Base-by-base conservation (phyloP, 2,888 invertebrate species). In the Nomada flava region DNA sequence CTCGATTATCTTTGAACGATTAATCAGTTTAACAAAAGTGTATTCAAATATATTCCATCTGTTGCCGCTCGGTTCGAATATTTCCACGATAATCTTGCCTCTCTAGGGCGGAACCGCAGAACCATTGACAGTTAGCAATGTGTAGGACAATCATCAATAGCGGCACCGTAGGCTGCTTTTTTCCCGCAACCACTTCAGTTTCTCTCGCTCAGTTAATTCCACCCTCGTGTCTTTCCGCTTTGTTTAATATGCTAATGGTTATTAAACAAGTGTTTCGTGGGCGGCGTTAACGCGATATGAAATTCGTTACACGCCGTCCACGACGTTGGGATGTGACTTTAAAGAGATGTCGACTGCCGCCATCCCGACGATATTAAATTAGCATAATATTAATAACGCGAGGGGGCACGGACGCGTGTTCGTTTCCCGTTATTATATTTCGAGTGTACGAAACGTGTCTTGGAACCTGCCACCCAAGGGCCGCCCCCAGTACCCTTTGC, bases 221-320 rank as follows among this genome's bases (percentile, higher is more conserved):
- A 2, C 18, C 20, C 26, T 15, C 23, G 29, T 59, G 52, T 69
- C 72, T 72, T 73, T 53, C 55, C 81, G 87, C 81, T 89, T 89
- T 88, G 89, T 91, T 91, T 86, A 84, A 87, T 88, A 90, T 88
- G 90, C 89, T 88, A 88, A 90, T 89, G 85, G 76, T 79, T 86
- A 85, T 88, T 88, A 89, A 91, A 90, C 90, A 86, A 90, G 88
- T 89, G 87, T 91, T 85, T 86, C 73, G 81, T 74, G 68, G 80
- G 59, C 70, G 83, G 76, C 86, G 87, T 90, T 88, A 90, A 89
- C 89, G 86, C 83, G 87, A 86, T 87, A 85, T 87, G 89, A 89
- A 90, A 91, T 91, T 89, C 88, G 88, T 89, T 84, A 86, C 70
- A 71, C 79, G 57, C 55, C 67, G 72, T 71, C 67, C 75, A 60